Base-by-base conservation (phyloP, 2,888 invertebrate genomes). In the Macrophya alboannulata region DNA sequence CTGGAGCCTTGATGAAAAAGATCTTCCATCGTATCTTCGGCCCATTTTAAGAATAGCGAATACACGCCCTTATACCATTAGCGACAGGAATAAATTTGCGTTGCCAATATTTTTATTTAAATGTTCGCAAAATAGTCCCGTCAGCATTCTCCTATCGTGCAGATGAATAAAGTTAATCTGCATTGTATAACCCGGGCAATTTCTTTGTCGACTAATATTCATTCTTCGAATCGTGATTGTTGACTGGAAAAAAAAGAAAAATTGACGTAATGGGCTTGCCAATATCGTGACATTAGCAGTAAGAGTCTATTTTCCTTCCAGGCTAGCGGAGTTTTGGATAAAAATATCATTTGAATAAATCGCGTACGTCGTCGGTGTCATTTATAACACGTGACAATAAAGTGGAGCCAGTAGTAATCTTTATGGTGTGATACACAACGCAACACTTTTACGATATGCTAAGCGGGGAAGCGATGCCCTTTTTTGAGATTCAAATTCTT, bases 371-470 rank as follows among this genome's bases (percentile, higher is more conserved):
- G 91, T 90, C 84, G 88, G 87, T 89, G 89, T 92, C 92, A 93
- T 93, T 93, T 93, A 93, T 92, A 92, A 93, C 91, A 92, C 91
- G 91, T 91, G 93, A 93, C 93, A 92, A 93, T 93, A 92, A 93
- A 93, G 90, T 90, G 90, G 87, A 88, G 88, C 90, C 88, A 90
- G 91, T 90, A 92, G 91, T 92, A 92, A 93, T 93, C 92, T 92
- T 93, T 92, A 92, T 90, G 91, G 89, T 89, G 90, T 90, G 90
- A 92, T 92, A 91, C 91, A 91, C 88, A 88, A 88, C 86, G 86
- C 88, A 85, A 86, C 87, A 86, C 88, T 91, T 90, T 91, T 91
- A 91, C 90, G 91, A 91, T 92, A 91, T 91, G 91, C 91, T 90
- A 90, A 91, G 88, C 89, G 88, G 86, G 87, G 31, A 85, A 68